Evolutionary conservation across 2,797 vertebrate species (phyloP).

Genomic region (Sardinella longiceps): DNA sequence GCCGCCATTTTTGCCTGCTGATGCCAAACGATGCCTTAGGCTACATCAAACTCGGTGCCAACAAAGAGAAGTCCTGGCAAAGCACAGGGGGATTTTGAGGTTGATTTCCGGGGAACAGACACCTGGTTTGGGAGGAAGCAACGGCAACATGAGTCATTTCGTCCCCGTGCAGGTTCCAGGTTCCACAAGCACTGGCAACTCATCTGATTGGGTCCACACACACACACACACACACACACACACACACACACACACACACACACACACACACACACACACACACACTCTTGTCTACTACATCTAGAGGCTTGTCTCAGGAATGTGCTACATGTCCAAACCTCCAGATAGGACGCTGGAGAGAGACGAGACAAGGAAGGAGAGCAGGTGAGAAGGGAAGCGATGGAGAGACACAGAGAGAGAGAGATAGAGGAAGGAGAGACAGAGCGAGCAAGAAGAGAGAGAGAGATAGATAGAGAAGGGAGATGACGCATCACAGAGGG

Average conservation of each 20-base stretch:
- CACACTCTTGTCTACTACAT: constrained; percentile 37
- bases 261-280: not conserved
- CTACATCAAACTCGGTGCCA: not conserved
- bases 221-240: not conserved
- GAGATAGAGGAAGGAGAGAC: not conserved
- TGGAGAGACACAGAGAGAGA: not conserved
- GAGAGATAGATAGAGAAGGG: constrained; percentile 58
- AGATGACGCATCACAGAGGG: constrained; percentile 68
- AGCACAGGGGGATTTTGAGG: not conserved
- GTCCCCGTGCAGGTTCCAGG: constrained; percentile 40
- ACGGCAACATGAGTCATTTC: not conserved
- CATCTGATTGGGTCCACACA: constrained; percentile 39
- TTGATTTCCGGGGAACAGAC: not conserved
- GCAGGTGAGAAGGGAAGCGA: constrained; percentile 9
- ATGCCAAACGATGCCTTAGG: not conserved
- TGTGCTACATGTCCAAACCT: constrained; percentile 56
- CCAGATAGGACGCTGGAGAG: constrained; percentile 19
- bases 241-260: not conserved
- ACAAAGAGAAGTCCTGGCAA: not conserved
- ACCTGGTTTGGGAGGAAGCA: constrained; percentile 25
- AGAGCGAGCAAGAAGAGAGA: not conserved
- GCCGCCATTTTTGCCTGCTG: not conserved
- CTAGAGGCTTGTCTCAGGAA: constrained; percentile 58
- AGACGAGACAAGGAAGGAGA: not conserved
- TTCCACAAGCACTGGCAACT: constrained; percentile 34